These are phyloP conservation scores for Mungos mungo DNA, from an alignment of 2,113 vertebrate genomes.

Conservation along the genomic window DNA sequence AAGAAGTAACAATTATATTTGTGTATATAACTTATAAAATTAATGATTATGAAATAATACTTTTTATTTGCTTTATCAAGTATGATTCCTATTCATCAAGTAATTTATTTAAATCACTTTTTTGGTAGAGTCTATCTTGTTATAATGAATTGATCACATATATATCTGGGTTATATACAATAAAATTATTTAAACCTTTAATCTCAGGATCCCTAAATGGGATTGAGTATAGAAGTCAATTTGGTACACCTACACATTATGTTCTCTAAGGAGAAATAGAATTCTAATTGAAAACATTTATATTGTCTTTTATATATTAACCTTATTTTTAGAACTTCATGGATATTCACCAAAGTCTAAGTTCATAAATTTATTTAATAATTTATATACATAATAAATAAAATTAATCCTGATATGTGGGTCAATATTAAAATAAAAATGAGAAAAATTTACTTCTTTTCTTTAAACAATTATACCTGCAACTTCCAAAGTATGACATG, in stretches of 20 bases:
- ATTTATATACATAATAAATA: neutral
- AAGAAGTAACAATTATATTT: neutral
- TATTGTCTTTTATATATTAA: neutral
- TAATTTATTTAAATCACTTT: neutral
- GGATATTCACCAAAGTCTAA: neutral
- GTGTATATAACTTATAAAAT: neutral
- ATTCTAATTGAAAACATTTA: slow-evolving; percentile 11
- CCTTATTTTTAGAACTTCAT: neutral
- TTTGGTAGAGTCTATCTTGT: neutral
- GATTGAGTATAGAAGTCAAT: neutral
- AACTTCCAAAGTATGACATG: neutral
- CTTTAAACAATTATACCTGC: neutral
- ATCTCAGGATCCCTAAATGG: neutral
- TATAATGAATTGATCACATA: neutral
- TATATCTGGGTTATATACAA: neutral
- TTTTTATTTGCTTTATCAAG: neutral
- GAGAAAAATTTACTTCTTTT: neutral
- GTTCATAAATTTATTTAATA: neutral
- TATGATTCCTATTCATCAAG: neutral
- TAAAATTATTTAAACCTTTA: slow-evolving; percentile 9
- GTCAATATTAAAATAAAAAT: neutral
- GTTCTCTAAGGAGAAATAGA: neutral
- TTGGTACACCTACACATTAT: neutral
- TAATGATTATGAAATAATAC: neutral
- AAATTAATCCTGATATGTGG: neutral